Evolutionary conservation across 35 echinoderm and acorn worm species (phyloP).

Genomic region (Eucidaris tribuloides): DNA sequence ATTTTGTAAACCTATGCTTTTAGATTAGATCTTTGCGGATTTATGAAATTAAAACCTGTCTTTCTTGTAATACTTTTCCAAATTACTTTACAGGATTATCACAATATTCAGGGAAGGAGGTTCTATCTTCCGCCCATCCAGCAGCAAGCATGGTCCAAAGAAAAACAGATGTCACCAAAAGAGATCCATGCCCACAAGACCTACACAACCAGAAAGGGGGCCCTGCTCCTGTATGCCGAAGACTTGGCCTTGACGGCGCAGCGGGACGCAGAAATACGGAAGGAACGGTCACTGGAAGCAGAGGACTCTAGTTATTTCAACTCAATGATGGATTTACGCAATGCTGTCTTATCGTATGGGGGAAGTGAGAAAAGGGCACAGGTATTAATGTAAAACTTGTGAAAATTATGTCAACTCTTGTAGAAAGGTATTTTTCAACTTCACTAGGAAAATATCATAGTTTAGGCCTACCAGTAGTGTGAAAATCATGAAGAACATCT

Average conservation of each 20-base stretch:
- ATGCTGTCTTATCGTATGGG: conserved; percentile 93
- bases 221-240: conserved; percentile 88
- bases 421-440: too few species aligned
- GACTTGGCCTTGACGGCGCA: conserved; percentile 64
- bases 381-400: too few species aligned
- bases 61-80: too few species aligned
- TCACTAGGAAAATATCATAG: too few species aligned
- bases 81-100: conserved; percentile 72
- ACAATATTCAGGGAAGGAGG: conserved; percentile 71
- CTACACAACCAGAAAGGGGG: conserved; percentile 89
- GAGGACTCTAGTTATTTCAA: conserved; percentile 80
- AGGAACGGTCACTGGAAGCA: conserved; percentile 74
- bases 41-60: too few species aligned
- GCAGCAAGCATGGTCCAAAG: conserved; percentile 48
- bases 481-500: too few species aligned
- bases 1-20: too few species aligned
- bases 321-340: conserved; percentile 86
- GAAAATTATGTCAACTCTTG: too few species aligned
- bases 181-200: conserved; percentile 9
- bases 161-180: conserved; percentile 11
- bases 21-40: too few species aligned
- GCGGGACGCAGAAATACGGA: not conserved
- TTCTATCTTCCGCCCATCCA: conserved; percentile 94
- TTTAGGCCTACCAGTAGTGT: too few species aligned
- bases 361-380: too few species aligned